Evolutionary conservation across 2,113 vertebrate genomes (phyloP), one percentile per base, ranked within the genome.

Genomic region (Cololabis saira): DNA sequence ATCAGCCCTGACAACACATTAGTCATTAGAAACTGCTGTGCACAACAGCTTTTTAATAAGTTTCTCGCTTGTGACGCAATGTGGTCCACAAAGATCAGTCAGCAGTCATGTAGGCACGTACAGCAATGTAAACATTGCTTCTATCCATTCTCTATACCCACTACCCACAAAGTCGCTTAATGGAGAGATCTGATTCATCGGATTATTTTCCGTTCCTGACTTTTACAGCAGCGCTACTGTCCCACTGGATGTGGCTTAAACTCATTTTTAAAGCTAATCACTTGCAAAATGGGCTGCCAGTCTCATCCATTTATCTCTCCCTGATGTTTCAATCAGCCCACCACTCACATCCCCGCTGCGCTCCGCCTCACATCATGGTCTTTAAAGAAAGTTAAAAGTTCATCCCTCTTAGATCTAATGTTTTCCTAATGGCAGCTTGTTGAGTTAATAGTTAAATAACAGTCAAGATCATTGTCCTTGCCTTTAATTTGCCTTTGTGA

Each of bases 381-480:
- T 74, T 2, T 19, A 15, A 74, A 78, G 60, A 50, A 82, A 84
- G 89, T 81, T 81, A 78, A 90, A 88, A 90, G 90, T 87, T 91
- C 87, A 89, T 78, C 52, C 69, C 70, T 80, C 77, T 85, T 82
- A 86, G 69, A 64, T 0, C 71, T 84, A 89, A 92, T 91, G 81
- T 81, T 80, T 87, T 84, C 78, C 71, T 88, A 90, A 91, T 88
- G 81, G 77, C 53, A 40, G 73, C 85, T 87, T 82, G 87, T 80
- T 90, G 87, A 87, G 88, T 83, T 90, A 91, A 90, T 86, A 71
- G 85, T 80, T 74, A 80, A 87, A 83, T 86, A 79, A 83, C 82
- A 83, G 74, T 51, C 73, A 47, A 67, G 81, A 76, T 83, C 30
- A 44, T 75, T 82, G 73, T 79, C 66, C 71, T 68, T 72, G 61